These are phyloP conservation scores for Laticauda colubrina DNA, from an alignment of 2,113 vertebrate species.

Conservation along the genomic window DNA sequence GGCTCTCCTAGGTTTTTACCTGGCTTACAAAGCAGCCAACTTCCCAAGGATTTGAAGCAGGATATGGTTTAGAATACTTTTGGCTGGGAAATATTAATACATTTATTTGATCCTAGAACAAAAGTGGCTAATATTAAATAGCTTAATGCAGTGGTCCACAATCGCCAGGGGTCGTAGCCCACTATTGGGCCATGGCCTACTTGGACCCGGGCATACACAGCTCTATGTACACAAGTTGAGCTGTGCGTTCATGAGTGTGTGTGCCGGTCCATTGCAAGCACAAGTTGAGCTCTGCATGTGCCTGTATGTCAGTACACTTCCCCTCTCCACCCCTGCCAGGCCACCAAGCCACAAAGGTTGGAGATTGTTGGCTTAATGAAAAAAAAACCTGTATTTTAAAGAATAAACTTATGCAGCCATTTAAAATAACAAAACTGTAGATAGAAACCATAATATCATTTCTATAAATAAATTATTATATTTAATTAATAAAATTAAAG, in stretches of 20 bases:
- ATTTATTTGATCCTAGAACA: constrained; percentile 44
- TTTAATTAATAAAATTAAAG: neutral
- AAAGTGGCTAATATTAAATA: constrained; percentile 41
- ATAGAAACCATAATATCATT: neutral
- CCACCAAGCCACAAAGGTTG: neutral
- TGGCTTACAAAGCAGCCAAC: constrained; percentile 36
- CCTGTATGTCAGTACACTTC: too few relatives aligned
- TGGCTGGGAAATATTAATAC: constrained; percentile 21
- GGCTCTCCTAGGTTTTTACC: constrained; percentile 50
- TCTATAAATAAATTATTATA: neutral
- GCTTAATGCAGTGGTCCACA: neutral
- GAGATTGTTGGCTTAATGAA: constrained; percentile 12
- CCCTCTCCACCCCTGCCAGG: too few relatives aligned
- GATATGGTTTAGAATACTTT: constrained; percentile 13
- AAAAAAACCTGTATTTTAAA: constrained; percentile 17
- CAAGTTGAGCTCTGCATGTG: neutral
- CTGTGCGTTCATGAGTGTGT: neutral
- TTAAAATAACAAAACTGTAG: neutral
- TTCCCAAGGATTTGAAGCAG: constrained; percentile 6
- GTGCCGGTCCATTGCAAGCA: neutral
- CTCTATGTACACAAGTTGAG: neutral
- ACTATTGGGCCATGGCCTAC: neutral
- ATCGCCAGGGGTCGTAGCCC: neutral
- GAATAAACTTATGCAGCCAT: neutral
- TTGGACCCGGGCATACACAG: neutral